phyloP scores from a whole-genome alignment of 2,113 vertebrate genomes.

The Nibea albiflora region DNA sequence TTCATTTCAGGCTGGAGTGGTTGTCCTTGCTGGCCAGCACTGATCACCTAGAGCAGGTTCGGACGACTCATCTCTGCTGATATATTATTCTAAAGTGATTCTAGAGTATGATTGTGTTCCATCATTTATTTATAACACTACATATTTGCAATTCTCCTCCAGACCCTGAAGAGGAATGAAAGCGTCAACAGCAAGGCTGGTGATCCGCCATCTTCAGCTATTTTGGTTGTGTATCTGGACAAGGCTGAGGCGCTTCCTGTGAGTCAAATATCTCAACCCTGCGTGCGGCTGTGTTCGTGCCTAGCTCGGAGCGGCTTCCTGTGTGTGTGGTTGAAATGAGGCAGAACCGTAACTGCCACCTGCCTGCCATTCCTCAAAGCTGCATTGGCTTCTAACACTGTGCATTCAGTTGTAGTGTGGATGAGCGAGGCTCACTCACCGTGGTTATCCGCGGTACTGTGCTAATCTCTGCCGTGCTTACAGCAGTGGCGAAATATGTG shows the following conservation, averaged over 20 bases:
- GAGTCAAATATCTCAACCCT: conserved; percentile 59
- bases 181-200: conserved; percentile 78
- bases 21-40: conserved; percentile 82
- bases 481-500: neutral
- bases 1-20: conserved; percentile 93
- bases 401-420: neutral
- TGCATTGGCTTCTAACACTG: conserved; percentile 26
- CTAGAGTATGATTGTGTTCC: neutral
- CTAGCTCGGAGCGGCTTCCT: conserved; percentile 63
- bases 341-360: conserved; percentile 35
- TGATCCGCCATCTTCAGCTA: conserved; percentile 90
- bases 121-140: neutral
- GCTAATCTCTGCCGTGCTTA: neutral
- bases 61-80: neutral
- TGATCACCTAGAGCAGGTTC: conserved; percentile 88
- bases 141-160: conserved; percentile 1
- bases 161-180: conserved; percentile 89
- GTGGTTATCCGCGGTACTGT: neutral
- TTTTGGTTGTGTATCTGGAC: conserved; percentile 92
- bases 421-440: conserved; percentile 25
- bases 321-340: conserved; percentile 48
- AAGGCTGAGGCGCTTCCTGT: conserved; percentile 92
- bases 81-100: neutral
- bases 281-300: conserved; percentile 15
- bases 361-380: conserved; percentile 54